Conservation (phyloP, 2,797 vertebrate species). For the Semotilus atromaculatus region DNA sequence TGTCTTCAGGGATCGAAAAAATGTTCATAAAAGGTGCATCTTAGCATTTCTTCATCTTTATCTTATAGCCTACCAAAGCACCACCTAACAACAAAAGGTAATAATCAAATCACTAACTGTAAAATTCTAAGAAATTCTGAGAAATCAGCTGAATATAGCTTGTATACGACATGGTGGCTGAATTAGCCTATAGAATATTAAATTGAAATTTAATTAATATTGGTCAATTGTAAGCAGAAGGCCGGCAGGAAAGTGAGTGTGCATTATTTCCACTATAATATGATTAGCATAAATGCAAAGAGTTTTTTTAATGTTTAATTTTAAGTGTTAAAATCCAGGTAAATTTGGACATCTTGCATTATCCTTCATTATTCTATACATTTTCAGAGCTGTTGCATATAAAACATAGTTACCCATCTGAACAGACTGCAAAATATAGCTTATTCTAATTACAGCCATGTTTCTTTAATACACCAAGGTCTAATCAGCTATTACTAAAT, state of each 20-base stretch:
- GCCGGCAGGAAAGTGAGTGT: conserved; percentile 34
- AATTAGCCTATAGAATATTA: conserved; percentile 78
- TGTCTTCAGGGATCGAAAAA: background rate
- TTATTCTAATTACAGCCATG: conserved; percentile 82
- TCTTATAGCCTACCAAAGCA: too few species aligned
- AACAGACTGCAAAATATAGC: conserved; percentile 81
- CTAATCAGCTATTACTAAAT: conserved; percentile 98
- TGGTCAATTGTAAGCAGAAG: conserved; percentile 64
- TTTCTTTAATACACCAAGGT: conserved; percentile 82
- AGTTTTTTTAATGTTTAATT: background rate
- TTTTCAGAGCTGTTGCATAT: conserved; percentile 5
- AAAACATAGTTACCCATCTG: conserved; percentile 70
- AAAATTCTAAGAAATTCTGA: conserved; percentile 78
- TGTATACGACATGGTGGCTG: conserved; percentile 76
- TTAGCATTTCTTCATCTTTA: background rate
- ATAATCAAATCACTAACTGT: conserved; percentile 79
- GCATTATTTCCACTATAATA: background rate
- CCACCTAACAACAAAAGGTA: conserved; percentile 21
- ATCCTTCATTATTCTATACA: background rate
- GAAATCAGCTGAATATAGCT: conserved; percentile 87
- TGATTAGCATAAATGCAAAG: background rate
- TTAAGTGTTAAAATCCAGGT: background rate
- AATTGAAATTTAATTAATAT: conserved; percentile 75
- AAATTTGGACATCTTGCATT: background rate
- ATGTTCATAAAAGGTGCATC: background rate